phyloP scores from a whole-genome alignment of 2,888 invertebrate genomes.

The Dilophus febrilis region DNA sequence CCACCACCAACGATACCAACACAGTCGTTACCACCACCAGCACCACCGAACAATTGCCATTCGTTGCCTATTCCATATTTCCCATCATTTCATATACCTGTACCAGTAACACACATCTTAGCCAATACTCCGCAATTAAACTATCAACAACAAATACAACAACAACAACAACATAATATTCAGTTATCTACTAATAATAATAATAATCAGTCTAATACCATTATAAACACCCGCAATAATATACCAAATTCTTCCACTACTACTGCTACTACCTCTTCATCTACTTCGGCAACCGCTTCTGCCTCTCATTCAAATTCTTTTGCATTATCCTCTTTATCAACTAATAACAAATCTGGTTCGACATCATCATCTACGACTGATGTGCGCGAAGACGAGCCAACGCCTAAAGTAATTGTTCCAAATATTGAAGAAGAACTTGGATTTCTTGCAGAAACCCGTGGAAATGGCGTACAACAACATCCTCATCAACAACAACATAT shows the following conservation, averaged over 20 bases:
- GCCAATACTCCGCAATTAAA: too few species aligned
- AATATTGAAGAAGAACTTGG: constrained; percentile 79
- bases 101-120: too few species aligned
- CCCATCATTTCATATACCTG: constrained; percentile 44
- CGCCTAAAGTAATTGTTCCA: constrained; percentile 72
- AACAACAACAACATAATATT: constrained; percentile 9
- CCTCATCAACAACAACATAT: constrained; percentile 35
- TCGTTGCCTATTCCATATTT: constrained; percentile 43
- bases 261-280: constrained; percentile 39
- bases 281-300: constrained; percentile 27
- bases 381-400: constrained; percentile 40
- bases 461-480: background rate
- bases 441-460: constrained; percentile 45
- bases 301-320: constrained; percentile 31
- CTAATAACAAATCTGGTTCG: constrained; percentile 12
- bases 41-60: constrained; percentile 1
- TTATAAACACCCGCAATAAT: constrained; percentile 6
- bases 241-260: constrained; percentile 23
- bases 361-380: constrained; percentile 6
- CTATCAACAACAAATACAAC: background rate
- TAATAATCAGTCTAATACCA: background rate
- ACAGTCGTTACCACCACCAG: background rate
- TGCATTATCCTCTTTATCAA: constrained; percentile 2
- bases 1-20: background rate
- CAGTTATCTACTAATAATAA: background rate